Conservation (phyloP, 2,797 vertebrate genomes). For the Tauraco hartlaubi region DNA sequence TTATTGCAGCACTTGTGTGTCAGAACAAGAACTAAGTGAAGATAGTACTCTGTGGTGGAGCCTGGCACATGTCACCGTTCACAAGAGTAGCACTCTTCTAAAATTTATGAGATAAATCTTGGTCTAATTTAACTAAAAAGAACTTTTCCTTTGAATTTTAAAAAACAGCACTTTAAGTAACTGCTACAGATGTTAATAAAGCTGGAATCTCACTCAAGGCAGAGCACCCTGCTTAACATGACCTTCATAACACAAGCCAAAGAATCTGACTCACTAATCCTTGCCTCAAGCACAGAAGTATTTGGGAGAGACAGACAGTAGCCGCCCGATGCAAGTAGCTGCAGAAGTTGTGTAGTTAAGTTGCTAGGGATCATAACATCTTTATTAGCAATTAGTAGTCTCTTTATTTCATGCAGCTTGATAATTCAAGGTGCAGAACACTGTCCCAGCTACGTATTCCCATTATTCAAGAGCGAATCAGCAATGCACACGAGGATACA, state of each 20-base stretch:
- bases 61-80: neutral
- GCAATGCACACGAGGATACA: neutral
- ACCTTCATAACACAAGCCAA: neutral
- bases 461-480: neutral
- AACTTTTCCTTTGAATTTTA: neutral
- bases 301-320: neutral
- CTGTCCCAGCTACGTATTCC: neutral
- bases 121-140: neutral
- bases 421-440: neutral
- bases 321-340: neutral
- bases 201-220: neutral
- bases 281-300: neutral
- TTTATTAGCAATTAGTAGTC: slow-evolving; percentile 1
- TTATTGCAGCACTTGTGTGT: neutral
- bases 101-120: neutral
- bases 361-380: neutral
- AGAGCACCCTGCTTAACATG: neutral
- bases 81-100: neutral
- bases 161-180: neutral
- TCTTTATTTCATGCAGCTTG: neutral
- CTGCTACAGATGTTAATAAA: neutral
- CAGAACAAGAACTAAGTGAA: neutral
- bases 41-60: neutral
- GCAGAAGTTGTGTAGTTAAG: neutral
- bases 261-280: slow-evolving; percentile 17